phyloP scores from a whole-genome alignment of 2,113 vertebrate genomes.

The Sylvia atricapilla region DNA sequence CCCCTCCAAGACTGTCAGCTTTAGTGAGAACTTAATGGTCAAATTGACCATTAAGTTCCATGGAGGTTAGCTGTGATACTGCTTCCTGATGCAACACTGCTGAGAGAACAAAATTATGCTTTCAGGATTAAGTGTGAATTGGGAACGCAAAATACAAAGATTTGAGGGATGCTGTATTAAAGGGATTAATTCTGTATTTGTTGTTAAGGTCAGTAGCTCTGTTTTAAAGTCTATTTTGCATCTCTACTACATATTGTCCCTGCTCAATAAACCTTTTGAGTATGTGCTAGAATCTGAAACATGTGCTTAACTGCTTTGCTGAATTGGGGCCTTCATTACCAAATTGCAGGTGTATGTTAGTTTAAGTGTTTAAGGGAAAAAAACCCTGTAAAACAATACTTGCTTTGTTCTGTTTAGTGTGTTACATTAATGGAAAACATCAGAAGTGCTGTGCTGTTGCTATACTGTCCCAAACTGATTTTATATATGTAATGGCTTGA shows the following conservation, averaged over 20 bases:
- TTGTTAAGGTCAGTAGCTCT: not conserved
- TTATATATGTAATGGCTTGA: not conserved
- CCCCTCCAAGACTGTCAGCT: not conserved
- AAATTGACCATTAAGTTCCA: not conserved
- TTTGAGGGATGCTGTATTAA: not conserved
- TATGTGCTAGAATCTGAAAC: slow-evolving; percentile 55
- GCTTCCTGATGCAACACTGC: not conserved
- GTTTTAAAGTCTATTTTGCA: not conserved
- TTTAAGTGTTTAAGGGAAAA: not conserved
- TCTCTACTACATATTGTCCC: not conserved
- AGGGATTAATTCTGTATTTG: not conserved
- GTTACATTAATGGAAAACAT: slow-evolving; percentile 6
- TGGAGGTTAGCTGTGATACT: not conserved
- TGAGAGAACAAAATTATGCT: not conserved
- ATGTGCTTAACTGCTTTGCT: slow-evolving; percentile 35
- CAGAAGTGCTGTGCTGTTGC: slow-evolving; percentile 3
- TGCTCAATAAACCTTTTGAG: slow-evolving; percentile 43
- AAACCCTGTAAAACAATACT: not conserved
- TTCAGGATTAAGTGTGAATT: not conserved
- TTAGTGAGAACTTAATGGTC: not conserved
- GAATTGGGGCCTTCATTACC: slow-evolving; percentile 41
- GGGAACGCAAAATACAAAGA: not conserved
- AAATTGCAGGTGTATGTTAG: slow-evolving; percentile 48
- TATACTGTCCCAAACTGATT: not conserved
- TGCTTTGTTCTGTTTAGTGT: slow-evolving; percentile 6